Evolutionary conservation across 2,797 vertebrate genomes (phyloP), one percentile per base, ranked within the genome.

Genomic region (Scyliorhinus canicula): DNA sequence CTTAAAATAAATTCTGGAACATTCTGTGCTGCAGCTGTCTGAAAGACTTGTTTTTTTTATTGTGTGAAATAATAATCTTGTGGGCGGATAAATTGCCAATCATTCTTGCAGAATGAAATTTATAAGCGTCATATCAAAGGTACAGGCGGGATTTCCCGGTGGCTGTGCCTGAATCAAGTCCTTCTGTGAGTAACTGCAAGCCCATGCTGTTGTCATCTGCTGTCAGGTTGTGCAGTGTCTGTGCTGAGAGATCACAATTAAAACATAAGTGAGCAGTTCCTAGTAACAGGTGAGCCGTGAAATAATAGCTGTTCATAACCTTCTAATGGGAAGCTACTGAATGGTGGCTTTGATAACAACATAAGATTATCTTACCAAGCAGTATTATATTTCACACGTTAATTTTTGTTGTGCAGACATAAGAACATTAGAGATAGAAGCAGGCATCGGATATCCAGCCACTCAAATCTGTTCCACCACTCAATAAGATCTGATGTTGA

Each of bases 21-120:
- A 74, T 71, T 94, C 93, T 94, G 50, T n/a, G 44, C 67, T 74
- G 11, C 28, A 16, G 31, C 3, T 74, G 6, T 16, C 44, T 74
- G 47, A 16, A 28, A 52, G 28, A 35, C 44, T 31, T 94, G 50
- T 52, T 74, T 94, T 71, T 28, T 60, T 60, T 52, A 28, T 52
- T n/a, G 47, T 52, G 35, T 74, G 93, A 31, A 52, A 52, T 52
- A 74, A 94, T 50, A 74, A 94, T 35, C 31, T 8, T 55, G 44
- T 74, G 67, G 67, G 65, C 67, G n/a, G 47, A 55, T 26, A 94
- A 94, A 69, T 71, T 94, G 65, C 31, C 93, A 71, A 94, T 74
- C 93, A 94, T 52, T 19, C 47, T 67, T 44, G 31, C 65, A 52
- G 67, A 94, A 93, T 21, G 26, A 74, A 50, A 74, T 94, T 71